phyloP scores from a whole-genome alignment of 64 coral and sea anemone species.

The Stichodactyla helianthus region DNA sequence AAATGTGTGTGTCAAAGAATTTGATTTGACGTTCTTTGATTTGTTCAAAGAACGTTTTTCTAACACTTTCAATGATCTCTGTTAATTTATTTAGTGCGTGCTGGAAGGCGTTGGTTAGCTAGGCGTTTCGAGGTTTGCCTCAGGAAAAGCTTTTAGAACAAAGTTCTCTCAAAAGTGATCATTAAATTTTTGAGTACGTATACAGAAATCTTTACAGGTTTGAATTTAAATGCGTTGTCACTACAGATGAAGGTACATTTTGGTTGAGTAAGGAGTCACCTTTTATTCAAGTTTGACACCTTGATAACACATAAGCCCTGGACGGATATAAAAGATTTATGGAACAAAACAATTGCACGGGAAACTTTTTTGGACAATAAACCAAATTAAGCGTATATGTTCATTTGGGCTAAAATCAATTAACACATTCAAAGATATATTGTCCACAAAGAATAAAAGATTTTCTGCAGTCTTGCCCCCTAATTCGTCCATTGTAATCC shows the following conservation, averaged over 20 bases:
- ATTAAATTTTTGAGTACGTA: no score
- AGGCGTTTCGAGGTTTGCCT: no score
- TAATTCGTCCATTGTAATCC: neutral
- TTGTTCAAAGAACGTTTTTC: no score
- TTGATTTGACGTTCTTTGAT: no score
- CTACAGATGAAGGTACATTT: neutral
- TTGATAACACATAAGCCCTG: neutral
- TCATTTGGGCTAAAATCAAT: slow-evolving; percentile 5
- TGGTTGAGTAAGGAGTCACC: neutral
- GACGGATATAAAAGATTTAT: neutral
- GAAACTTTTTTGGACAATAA: neutral
- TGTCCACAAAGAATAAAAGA: neutral
- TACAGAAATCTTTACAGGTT: no score
- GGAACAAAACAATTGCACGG: neutral
- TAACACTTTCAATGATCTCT: no score
- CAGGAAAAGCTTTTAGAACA: no score
- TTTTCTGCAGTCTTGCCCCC: neutral
- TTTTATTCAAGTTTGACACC: neutral
- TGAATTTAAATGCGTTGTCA: no score
- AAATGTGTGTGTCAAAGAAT: no score
- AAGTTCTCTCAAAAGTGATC: no score
- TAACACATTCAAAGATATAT: neutral
- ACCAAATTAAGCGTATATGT: slow-evolving; percentile 3
- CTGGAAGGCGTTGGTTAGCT: no score
- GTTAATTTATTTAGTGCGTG: no score